Conservation (phyloP, 1,140 invertebrate species). For the Drosophila nigrodunni region DNA sequence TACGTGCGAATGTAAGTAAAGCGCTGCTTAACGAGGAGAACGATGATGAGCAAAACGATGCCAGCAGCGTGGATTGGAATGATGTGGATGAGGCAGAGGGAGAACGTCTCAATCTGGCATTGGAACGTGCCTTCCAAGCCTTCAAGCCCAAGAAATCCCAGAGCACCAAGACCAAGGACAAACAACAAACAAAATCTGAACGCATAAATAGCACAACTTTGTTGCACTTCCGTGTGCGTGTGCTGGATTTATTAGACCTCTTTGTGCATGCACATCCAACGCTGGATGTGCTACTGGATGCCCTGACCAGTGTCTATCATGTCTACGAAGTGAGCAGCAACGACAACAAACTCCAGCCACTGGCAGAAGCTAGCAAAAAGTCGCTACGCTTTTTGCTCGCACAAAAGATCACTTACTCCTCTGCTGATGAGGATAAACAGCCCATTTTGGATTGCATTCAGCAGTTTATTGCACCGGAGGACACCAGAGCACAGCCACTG, state of each 20-base stretch:
- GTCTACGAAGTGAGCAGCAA: conserved; percentile 11
- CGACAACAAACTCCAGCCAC: conserved; percentile 33
- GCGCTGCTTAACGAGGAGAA: conserved; percentile 33
- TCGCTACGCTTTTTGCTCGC: conserved; percentile 39
- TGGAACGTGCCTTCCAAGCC: conserved; percentile 89
- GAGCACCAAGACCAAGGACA: conserved; percentile 19
- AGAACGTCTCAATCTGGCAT: conserved; percentile 88
- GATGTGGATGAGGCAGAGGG: conserved; percentile 91
- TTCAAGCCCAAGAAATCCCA: conserved; percentile 84
- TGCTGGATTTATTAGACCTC: conserved; percentile 52
- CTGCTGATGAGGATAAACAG: background rate
- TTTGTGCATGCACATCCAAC: conserved; percentile 36
- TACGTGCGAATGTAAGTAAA: conserved; percentile 61
- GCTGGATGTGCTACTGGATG: conserved; percentile 41
- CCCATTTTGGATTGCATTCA: conserved; percentile 46
- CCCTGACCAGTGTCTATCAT: conserved; percentile 39
- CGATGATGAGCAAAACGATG: conserved; percentile 28
- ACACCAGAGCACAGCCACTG: background rate
- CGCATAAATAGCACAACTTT: conserved; percentile 57
- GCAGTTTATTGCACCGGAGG: conserved; percentile 30
- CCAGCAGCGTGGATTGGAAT: conserved; percentile 89
- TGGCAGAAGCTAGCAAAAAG: conserved; percentile 56
- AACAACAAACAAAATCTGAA: conserved; percentile 57
- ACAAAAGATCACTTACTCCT: conserved; percentile 16
- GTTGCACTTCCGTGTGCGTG: conserved; percentile 64